Conservation (phyloP, 2,888 invertebrate genomes). For the Sinhomidia bicolor region DNA sequence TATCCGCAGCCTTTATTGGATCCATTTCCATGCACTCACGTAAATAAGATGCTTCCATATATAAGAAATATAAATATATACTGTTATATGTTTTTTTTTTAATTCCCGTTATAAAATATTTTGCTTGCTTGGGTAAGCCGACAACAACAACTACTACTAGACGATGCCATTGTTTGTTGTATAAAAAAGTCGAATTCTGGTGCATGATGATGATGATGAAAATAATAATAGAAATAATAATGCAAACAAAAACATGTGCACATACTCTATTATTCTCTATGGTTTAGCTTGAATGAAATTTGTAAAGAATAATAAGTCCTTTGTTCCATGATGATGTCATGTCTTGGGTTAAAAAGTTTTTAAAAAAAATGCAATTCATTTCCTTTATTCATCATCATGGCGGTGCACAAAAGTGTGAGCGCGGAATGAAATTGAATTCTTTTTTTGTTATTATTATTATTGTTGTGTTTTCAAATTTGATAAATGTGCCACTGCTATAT, state of each 20-base stretch:
- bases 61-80: background rate
- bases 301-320: background rate
- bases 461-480: background rate
- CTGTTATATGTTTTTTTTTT: background rate
- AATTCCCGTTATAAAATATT: background rate
- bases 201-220: background rate
- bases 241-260: conserved; percentile 19
- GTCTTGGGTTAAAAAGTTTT: background rate
- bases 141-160: too few species aligned
- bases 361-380: conserved; percentile 61
- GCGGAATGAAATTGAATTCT: conserved; percentile 40
- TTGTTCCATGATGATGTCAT: conserved; percentile 2
- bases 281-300: background rate
- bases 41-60: background rate
- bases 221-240: too few species aligned
- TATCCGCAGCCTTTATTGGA: conserved; percentile 59
- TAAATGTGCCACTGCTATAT: background rate
- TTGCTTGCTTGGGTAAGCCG: background rate
- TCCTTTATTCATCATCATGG: conserved; percentile 43
- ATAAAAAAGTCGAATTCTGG: background rate
- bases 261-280: background rate
- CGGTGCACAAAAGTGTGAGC: conserved; percentile 3
- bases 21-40: conserved; percentile 60
- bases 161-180: background rate
- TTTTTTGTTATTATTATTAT: background rate